A percentile compares a stretch with the other conserved stretches of the same genome.
These are phyloP conservation scores for Trisateles emortualis DNA, from an alignment of 2,888 invertebrate species.

Conservation along the genomic window DNA sequence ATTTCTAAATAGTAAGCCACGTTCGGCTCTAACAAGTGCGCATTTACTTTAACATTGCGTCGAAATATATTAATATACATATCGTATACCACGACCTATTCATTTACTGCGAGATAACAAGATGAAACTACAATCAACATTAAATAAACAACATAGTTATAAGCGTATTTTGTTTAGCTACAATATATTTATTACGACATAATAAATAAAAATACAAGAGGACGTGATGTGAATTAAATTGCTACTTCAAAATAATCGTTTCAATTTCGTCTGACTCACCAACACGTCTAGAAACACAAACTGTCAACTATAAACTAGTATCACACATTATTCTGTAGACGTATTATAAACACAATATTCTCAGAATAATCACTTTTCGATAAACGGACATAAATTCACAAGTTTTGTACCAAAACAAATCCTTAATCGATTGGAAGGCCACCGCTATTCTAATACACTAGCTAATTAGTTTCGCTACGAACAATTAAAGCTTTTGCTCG, in stretches of 20 bases:
- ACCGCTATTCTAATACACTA: conserved; percentile 57
- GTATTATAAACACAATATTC: conserved; percentile 44
- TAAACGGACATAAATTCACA: conserved; percentile 46
- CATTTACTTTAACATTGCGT: conserved; percentile 9
- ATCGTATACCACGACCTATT: conserved; percentile 42
- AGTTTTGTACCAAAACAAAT: conserved; percentile 53
- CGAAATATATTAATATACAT: conserved; percentile 41
- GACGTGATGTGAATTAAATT: conserved; percentile 38
- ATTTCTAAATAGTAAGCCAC: not conserved
- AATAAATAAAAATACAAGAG: conserved; percentile 53
- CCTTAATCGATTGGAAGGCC: conserved; percentile 59
- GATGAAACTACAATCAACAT: conserved; percentile 42
- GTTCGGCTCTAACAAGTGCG: not conserved
- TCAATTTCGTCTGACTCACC: conserved; percentile 43
- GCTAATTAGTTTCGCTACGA: conserved; percentile 67
- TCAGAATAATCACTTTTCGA: conserved; percentile 49
- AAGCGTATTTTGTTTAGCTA: conserved; percentile 69
- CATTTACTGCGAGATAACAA: conserved; percentile 42
- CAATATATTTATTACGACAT: conserved; percentile 44
- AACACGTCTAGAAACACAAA: conserved; percentile 42
- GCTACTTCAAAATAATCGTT: conserved; percentile 40
- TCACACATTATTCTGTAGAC: conserved; percentile 73
- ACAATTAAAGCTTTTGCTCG: conserved; percentile 81
- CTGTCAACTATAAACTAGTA: conserved; percentile 72
- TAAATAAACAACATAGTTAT: conserved; percentile 54